phyloP scores from a whole-genome alignment of 2,113 vertebrate genomes.

The Cinclus cinclus region DNA sequence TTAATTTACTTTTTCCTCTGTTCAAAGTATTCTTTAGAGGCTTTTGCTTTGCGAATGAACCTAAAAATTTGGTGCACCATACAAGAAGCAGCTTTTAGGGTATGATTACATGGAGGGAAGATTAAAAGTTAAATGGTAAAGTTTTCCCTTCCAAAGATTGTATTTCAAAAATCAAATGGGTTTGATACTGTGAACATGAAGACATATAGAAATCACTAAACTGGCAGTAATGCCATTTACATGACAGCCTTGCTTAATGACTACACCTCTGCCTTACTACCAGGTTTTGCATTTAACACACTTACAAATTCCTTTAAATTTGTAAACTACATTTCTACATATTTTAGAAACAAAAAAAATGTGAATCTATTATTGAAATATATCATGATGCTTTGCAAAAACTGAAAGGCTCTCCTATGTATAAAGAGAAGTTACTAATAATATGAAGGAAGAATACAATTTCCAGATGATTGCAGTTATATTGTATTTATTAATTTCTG shows the following conservation, averaged over 20 bases:
- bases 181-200: not conserved
- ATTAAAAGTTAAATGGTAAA: not conserved
- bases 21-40: not conserved
- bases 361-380: not conserved
- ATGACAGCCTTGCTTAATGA: not conserved
- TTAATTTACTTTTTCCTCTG: not conserved
- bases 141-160: not conserved
- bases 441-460: not conserved
- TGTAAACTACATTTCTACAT: not conserved
- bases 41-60: not conserved
- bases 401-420: not conserved
- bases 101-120: not conserved
- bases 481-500: not conserved
- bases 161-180: not conserved
- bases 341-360: not conserved
- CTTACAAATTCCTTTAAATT: not conserved
- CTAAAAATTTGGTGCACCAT: not conserved
- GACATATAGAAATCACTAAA: not conserved
- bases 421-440: not conserved
- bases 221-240: not conserved
- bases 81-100: not conserved
- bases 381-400: not conserved
- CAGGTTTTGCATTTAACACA: not conserved
- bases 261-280: not conserved
- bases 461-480: not conserved